Percentiles rank a stretch among this genome's conserved stretches.
These are phyloP conservation scores for Potorous gilbertii DNA, from an alignment of 2,797 vertebrate species.

Conservation along the genomic window DNA sequence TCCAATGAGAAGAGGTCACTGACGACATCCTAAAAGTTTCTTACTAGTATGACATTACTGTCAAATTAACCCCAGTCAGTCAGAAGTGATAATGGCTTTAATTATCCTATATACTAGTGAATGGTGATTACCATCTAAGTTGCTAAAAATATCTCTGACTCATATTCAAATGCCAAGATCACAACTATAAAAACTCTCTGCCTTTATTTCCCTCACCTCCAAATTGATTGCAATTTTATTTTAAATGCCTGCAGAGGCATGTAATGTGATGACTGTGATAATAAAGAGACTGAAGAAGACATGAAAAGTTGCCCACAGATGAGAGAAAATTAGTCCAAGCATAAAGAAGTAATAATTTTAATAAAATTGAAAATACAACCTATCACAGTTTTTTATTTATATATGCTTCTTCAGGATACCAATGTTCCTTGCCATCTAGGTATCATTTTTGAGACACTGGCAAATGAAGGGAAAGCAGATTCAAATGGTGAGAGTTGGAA, in stretches of 20 bases:
- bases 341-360: constrained; percentile 79
- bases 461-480: constrained; percentile 42
- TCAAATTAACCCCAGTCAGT: constrained; percentile 32
- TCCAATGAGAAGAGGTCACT: not conserved
- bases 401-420: constrained; percentile 69
- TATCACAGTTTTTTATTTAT: constrained; percentile 40
- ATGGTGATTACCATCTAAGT: not conserved
- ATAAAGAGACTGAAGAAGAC: constrained; percentile 76
- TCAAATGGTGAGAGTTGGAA: constrained; percentile 45
- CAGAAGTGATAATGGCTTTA: constrained; percentile 32
- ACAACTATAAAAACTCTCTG: constrained; percentile 57
- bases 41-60: not conserved
- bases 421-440: constrained; percentile 48
- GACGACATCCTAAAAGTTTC: not conserved
- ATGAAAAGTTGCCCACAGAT: constrained; percentile 75
- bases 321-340: constrained; percentile 74
- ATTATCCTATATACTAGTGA: constrained; percentile 50
- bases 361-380: constrained; percentile 76
- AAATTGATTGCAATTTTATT: constrained; percentile 68
- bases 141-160: constrained; percentile 56
- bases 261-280: constrained; percentile 70
- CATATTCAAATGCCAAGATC: constrained; percentile 70
- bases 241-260: constrained; percentile 64
- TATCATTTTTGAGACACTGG: constrained; percentile 63
- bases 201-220: constrained; percentile 67